Evolutionary conservation across 2,888 invertebrate genomes (phyloP).

Genomic region (Eutolmus rufibarbis): DNA sequence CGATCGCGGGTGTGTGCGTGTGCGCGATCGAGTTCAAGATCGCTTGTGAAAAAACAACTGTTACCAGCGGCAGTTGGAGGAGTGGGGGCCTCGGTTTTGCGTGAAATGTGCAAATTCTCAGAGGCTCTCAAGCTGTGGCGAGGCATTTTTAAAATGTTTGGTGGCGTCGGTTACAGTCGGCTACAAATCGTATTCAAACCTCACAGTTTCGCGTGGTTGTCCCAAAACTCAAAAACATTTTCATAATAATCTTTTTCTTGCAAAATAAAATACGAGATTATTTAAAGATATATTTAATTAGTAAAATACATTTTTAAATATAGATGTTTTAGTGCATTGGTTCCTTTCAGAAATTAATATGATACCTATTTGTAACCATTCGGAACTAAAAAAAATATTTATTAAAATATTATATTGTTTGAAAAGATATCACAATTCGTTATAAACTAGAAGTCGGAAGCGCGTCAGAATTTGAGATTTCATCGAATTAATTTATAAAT

Average conservation of each 20-base stretch:
- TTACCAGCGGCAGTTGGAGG: neutral
- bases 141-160: neutral
- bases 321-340: too few relatives aligned
- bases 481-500: neutral
- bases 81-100: neutral
- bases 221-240: neutral
- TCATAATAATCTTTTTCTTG: too few relatives aligned
- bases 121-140: neutral
- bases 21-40: neutral
- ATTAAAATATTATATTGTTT: too few relatives aligned
- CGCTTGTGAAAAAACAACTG: neutral
- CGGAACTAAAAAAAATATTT: too few relatives aligned
- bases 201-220: neutral
- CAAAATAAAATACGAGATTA: too few relatives aligned
- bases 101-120: neutral
- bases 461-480: neutral
- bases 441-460: neutral
- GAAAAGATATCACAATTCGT: too few relatives aligned
- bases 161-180: neutral
- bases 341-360: too few relatives aligned
- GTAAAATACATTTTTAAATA: too few relatives aligned
- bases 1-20: neutral
- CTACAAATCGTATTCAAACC: neutral
- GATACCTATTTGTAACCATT: too few relatives aligned
- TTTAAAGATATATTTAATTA: too few relatives aligned